Conservation (phyloP, 2,113 vertebrate species). For the Lophochroa leadbeateri region DNA sequence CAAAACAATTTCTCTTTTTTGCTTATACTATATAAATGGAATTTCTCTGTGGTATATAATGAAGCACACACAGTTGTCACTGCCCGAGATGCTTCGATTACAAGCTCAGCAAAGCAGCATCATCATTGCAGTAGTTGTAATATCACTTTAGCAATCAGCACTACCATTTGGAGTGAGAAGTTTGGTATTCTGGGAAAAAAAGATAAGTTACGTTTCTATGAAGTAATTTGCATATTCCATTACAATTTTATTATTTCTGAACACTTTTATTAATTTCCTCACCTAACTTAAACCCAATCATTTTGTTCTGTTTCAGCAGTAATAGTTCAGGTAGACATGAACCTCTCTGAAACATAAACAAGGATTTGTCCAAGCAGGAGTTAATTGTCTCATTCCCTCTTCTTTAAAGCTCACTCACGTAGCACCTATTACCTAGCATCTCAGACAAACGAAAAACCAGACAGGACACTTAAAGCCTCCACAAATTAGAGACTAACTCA, state of each 20-base stretch:
- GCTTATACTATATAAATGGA: neutral
- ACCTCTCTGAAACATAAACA: neutral
- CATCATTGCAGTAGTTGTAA: neutral
- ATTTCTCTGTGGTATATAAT: neutral
- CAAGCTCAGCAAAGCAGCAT: neutral
- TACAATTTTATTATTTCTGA: neutral
- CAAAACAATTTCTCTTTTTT: neutral
- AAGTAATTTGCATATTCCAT: neutral
- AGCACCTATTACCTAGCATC: neutral
- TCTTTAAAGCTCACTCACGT: neutral
- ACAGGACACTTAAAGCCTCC: neutral
- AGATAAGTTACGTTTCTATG: neutral
- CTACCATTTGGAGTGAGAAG: neutral
- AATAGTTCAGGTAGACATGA: neutral
- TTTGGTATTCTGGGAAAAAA: neutral
- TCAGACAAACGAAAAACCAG: neutral
- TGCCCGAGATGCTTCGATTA: neutral
- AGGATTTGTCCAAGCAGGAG: neutral
- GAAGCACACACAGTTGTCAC: neutral
- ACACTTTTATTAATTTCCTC: neutral
- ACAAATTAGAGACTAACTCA: neutral
- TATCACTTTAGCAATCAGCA: neutral
- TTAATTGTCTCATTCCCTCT: neutral
- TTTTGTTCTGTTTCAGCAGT: neutral
- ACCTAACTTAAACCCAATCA: neutral